Evolutionary conservation across 2,113 vertebrate species (phyloP), one percentile per base, ranked within the genome.

Genomic region (Amazona guildingii): DNA sequence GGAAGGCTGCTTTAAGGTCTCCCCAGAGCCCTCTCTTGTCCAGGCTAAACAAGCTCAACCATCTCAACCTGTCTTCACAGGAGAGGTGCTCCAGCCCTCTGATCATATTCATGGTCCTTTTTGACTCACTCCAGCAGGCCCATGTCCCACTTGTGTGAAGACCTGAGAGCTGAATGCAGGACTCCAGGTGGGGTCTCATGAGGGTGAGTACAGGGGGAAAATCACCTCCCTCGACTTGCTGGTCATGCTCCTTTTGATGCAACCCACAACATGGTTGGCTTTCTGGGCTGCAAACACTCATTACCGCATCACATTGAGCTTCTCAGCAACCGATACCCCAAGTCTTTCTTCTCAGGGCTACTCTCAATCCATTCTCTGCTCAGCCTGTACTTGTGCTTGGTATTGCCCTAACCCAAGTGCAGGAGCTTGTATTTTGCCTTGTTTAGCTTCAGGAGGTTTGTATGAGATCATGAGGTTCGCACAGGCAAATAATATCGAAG

Each of bases 221-320:
- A 59, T n/a, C 55, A 59, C 33, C 13, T 59, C 55, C 33, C 20
- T 59, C 4, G 9, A 7, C 13, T n/a, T n/a, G 33, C 33, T 59
- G 57, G 20, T 35, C 33, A 15, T 20, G 14, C 8, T 59, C 33
- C 33, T 57, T 57, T 21, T 59, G 57, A 59, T 15, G 57, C 33
- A 57, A 33, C 33, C 55, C 20, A 59, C 20, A 31, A 59, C 33
- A 59, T 15, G 57, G 33, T 10, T n/a, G 20, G 33, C 57, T 59
- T 59, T 59, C 57, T 59, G 20, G 20, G 57, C 57, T 59, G 21
- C 20, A 35, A 59, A 33, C 20, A 35, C 13, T 33, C n/a, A 10
- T 35, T 59, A n/a, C 33, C 2, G 3, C 33, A n/a, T 59, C 57
- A 23, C 1, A 0, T n/a, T 59, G 57, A 23, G 33, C 6, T 59